A percentile compares a stretch with the other conserved stretches of the same genome.
These are phyloP conservation scores for Gortyna flavago DNA, from an alignment of 2,888 invertebrate species.

Conservation along the genomic window DNA sequence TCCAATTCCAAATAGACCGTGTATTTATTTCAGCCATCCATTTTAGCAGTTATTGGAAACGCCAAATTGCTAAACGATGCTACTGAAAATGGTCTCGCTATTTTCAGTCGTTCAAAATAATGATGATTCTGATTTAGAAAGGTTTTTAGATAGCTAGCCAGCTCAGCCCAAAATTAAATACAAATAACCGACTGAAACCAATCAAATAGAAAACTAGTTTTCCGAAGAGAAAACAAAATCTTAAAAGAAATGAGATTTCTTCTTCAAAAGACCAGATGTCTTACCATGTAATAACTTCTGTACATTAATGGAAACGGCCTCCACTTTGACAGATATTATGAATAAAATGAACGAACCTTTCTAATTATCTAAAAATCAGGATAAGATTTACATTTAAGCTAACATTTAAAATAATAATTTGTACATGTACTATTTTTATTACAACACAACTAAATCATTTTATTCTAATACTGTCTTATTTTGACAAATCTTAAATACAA, in stretches of 20 bases:
- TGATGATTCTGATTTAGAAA: background rate
- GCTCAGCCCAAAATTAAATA: slow-evolving; percentile 2
- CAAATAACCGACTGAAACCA: background rate
- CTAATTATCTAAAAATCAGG: no score
- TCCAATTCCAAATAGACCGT: slow-evolving; percentile 4
- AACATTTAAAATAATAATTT: no score
- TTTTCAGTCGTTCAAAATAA: slow-evolving; percentile 16
- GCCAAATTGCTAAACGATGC: slow-evolving; percentile 7
- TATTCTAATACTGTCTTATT: no score
- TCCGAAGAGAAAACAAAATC: background rate
- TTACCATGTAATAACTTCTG: slow-evolving; percentile 35
- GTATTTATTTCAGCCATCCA: background rate
- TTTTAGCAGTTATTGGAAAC: slow-evolving; percentile 18
- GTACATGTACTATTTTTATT: no score
- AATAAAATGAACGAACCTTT: no score
- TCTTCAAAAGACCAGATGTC: slow-evolving; percentile 36
- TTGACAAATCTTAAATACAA: no score
- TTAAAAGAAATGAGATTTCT: slow-evolving; percentile 46
- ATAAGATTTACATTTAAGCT: no score
- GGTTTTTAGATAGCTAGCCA: background rate
- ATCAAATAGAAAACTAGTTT: background rate
- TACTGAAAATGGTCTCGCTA: background rate
- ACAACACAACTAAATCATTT: no score
- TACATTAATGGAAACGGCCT: slow-evolving; percentile 30
- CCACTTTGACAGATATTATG: slow-evolving; percentile 31